Conservation (phyloP, 2,113 vertebrate genomes). For the Etia nguti region DNA sequence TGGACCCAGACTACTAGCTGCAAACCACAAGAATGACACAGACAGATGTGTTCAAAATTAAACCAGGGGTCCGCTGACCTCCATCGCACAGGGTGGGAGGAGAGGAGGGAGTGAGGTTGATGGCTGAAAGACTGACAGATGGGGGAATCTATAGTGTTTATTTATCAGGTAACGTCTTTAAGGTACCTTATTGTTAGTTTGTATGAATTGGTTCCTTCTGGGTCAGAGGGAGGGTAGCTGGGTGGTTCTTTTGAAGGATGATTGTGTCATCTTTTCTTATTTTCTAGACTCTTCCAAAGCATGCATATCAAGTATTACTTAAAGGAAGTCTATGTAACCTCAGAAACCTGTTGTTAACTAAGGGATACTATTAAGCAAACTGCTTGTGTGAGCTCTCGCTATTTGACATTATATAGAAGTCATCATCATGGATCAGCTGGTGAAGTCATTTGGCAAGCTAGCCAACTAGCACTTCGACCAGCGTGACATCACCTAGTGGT, state of each 20-base stretch:
- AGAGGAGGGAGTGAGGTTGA: not conserved
- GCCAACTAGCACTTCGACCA: not conserved
- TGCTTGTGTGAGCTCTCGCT: not conserved
- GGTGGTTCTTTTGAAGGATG: not conserved
- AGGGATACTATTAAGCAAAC: not conserved
- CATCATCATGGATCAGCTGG: not conserved
- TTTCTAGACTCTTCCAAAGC: not conserved
- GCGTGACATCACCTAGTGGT: not conserved
- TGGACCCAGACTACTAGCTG: constrained; percentile 90
- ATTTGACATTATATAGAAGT: not conserved
- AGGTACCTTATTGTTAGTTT: not conserved
- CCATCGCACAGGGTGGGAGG: constrained; percentile 31
- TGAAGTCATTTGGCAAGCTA: not conserved
- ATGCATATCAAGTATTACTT: not conserved
- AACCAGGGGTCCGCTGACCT: constrained; percentile 17
- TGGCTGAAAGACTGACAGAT: not conserved
- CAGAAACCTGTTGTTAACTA: not conserved
- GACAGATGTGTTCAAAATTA: constrained; percentile 73
- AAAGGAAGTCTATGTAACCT: not conserved
- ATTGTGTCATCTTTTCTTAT: not conserved
- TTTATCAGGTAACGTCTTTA: not conserved
- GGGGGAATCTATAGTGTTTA: not conserved
- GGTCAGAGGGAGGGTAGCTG: not conserved
- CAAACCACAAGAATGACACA: constrained; percentile 94
- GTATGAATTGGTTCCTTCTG: not conserved